These are phyloP conservation scores for Phoeniculus purpureus DNA, from an alignment of 2,797 vertebrate species.

Conservation along the genomic window DNA sequence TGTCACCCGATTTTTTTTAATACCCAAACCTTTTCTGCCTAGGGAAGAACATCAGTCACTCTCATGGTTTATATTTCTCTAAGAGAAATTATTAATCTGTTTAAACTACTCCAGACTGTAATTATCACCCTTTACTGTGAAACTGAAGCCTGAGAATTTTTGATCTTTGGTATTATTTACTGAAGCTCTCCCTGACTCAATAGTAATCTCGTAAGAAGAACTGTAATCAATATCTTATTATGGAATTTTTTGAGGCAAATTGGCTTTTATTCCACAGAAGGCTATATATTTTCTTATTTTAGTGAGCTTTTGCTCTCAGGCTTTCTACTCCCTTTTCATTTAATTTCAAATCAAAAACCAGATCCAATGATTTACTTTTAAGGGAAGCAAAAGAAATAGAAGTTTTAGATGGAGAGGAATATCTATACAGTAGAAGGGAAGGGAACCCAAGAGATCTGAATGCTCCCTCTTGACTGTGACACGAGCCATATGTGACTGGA, in stretches of 20 bases:
- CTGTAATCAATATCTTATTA: constrained; percentile 51
- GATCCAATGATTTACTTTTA: background rate
- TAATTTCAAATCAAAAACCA: background rate
- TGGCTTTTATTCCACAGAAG: constrained; percentile 51
- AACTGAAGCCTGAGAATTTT: background rate
- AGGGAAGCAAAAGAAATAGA: constrained; percentile 32
- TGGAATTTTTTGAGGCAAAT: constrained; percentile 18
- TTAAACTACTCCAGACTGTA: constrained; percentile 25
- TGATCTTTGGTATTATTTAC: constrained; percentile 49
- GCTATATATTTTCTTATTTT: constrained; percentile 15
- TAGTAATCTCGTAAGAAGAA: constrained; percentile 26
- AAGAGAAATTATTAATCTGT: constrained; percentile 18
- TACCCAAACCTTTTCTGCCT: background rate
- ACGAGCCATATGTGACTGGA: background rate
- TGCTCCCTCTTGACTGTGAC: background rate
- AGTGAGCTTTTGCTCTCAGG: background rate
- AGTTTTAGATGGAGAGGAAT: constrained; percentile 9
- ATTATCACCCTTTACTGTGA: constrained; percentile 26
- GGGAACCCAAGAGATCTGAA: background rate
- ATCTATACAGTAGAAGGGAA: background rate
- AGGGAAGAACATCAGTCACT: background rate
- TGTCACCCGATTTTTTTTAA: background rate
- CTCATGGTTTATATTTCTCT: background rate
- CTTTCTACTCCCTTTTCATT: background rate
- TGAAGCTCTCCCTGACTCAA: constrained; percentile 13